Percentiles rank a stretch among this genome's conserved stretches.
These are phyloP conservation scores for Benthosema pterotum DNA, from an alignment of 2,797 vertebrate genomes.

Conservation along the genomic window DNA sequence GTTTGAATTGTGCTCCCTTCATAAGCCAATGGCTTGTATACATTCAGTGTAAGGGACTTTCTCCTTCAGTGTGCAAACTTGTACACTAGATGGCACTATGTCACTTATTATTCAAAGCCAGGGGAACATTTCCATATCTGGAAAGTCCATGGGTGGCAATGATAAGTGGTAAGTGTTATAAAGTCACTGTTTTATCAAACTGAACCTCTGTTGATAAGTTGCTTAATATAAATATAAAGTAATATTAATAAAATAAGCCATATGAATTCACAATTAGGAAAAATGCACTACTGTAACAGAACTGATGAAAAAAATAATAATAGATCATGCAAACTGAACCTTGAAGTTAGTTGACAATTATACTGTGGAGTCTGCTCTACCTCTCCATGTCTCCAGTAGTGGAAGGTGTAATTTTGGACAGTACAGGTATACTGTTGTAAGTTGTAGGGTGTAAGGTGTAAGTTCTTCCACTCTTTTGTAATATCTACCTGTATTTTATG, in stretches of 20 bases:
- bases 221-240: too few species aligned
- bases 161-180: conserved; percentile 62
- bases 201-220: conserved; percentile 41
- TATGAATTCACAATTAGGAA: conserved; percentile 37
- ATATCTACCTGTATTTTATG: too few species aligned
- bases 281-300: conserved; percentile 33
- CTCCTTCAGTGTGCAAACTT: conserved; percentile 60
- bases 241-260: conserved; percentile 26
- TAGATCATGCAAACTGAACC: conserved; percentile 8
- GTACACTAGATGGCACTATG: conserved; percentile 81
- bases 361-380: too few species aligned
- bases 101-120: conserved; percentile 71
- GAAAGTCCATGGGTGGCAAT: conserved; percentile 37
- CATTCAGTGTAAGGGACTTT: conserved; percentile 8
- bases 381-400: background rate
- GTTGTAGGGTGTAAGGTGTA: too few species aligned
- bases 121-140: conserved; percentile 57
- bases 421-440: conserved; percentile 28
- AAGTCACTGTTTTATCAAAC: conserved; percentile 46
- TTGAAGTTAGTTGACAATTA: background rate
- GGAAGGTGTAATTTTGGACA: conserved; percentile 4
- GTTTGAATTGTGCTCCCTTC: conserved; percentile 1
- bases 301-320: background rate
- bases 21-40: conserved; percentile 20
- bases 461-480: too few species aligned